Evolutionary conservation across 2,113 vertebrate genomes (phyloP), one percentile per base, ranked within the genome.

Genomic region (Ascaphus truei): DNA sequence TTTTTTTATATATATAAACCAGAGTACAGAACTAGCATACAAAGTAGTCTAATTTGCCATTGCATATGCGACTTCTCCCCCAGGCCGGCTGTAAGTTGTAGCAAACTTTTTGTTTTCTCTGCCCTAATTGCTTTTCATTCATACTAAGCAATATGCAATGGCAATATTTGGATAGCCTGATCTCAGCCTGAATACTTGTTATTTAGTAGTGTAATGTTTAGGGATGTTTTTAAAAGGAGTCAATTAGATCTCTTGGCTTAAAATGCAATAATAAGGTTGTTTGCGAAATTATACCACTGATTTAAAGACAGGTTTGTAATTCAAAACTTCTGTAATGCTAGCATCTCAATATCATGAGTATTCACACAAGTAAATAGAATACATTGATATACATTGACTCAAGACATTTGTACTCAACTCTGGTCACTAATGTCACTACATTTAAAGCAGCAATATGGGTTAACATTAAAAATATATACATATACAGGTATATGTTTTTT

Each of bases 71-170:
- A 36, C 29, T 64, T 16, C 15, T 37, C 47, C 62, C 62, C 13
- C 16, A 43, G 37, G 63, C 51, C 50, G 22, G 18, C 16, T 43
- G 36, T 33, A 16, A 55, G 51, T 66, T 56, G 5, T 11, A 25
- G 26, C 30, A 55, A 27, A 37, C 50, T 36, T 30, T n/a, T 18
- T 45, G 50, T 66, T 66, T 55, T 56, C 36, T 20, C 18, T 12
- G 30, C 29, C 56, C 26, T 56, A 66, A 66, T 66, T 66, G 51
- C 51, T 66, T 66, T 30, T 43, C 39, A 66, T 37, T n/a, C 63
- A 41, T n/a, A n/a, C n/a, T 10, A 20, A 47, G 18, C 43, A 47
- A 43, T 43, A 43, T 43, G 39, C 15, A 43, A 43, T 43, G 7
- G 18, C n/a, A 43, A 43, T 43, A 43, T 43, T 43, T 43, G 39